Evolutionary conservation across 2,797 vertebrate genomes (phyloP).

Genomic region (Sternarchorhynchus goeldii): DNA sequence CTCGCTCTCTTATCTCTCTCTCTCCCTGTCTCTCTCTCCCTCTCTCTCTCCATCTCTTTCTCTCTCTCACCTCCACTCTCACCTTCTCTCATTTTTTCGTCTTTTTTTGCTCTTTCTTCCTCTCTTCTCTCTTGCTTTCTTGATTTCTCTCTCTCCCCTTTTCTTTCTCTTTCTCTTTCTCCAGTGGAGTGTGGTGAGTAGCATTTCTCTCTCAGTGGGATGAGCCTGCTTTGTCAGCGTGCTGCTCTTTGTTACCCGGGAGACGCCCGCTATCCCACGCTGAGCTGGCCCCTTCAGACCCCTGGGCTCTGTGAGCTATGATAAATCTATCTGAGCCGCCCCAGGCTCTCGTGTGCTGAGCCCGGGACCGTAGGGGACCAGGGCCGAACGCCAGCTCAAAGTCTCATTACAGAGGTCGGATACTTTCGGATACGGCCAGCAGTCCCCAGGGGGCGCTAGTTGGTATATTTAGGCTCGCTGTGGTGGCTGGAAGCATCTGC

Average conservation of each 20-base stretch:
- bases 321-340: constrained; percentile 75
- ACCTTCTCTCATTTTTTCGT: constrained; percentile 37
- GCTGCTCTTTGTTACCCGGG: constrained; percentile 59
- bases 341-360: constrained; percentile 61
- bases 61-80: constrained; percentile 1
- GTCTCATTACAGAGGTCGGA: constrained; percentile 78
- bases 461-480: constrained; percentile 77
- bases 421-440: constrained; percentile 64
- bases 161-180: constrained; percentile 57
- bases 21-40: constrained; percentile 20
- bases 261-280: constrained; percentile 46
- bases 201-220: constrained; percentile 62
- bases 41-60: constrained; percentile 20
- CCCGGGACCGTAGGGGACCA: constrained; percentile 71
- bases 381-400: constrained; percentile 65
- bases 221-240: constrained; percentile 63
- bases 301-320: constrained; percentile 74
- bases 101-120: constrained; percentile 27
- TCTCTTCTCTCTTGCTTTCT: constrained; percentile 48
- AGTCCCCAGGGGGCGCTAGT: constrained; percentile 72
- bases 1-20: constrained; percentile 57
- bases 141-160: constrained; percentile 48
- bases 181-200: constrained; percentile 36
- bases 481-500: constrained; percentile 69
- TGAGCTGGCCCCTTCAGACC: constrained; percentile 52